phyloP scores from a whole-genome alignment of 2,797 vertebrate species.

The Enoplosus armatus region DNA sequence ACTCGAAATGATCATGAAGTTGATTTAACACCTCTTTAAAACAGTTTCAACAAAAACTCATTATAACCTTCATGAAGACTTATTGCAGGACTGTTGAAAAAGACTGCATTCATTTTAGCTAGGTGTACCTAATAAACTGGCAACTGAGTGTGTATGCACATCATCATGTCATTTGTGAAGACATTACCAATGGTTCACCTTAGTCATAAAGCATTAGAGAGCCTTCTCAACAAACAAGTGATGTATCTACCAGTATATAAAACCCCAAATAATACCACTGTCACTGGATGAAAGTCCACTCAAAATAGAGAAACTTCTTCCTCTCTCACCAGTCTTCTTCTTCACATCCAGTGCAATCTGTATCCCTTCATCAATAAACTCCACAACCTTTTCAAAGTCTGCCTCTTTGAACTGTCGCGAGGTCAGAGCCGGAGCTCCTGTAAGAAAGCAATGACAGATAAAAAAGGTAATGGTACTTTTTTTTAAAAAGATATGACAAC shows the following conservation, averaged over 20 bases:
- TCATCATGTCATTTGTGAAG: background rate
- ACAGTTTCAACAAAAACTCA: background rate
- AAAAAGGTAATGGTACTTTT: background rate
- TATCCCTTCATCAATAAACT: slow-evolving; percentile 90
- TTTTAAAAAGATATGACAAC: background rate
- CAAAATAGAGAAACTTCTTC: background rate
- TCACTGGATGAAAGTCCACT: background rate
- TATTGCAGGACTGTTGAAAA: background rate
- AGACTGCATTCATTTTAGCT: background rate
- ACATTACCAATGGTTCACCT: background rate
- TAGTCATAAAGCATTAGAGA: background rate
- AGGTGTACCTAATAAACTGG: background rate
- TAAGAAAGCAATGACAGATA: background rate
- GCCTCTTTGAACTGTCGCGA: slow-evolving; percentile 87
- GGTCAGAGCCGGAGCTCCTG: slow-evolving; percentile 89
- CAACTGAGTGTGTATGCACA: background rate
- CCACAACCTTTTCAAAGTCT: slow-evolving; percentile 90
- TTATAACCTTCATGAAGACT: background rate
- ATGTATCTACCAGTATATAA: background rate
- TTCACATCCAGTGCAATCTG: slow-evolving; percentile 87
- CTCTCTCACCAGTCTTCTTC: slow-evolving; percentile 88
- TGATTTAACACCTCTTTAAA: background rate
- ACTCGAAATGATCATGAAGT: background rate
- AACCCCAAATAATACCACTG: background rate
- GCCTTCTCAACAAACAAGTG: background rate